Conservation (phyloP, 2,888 invertebrate species). For the Deilephila porcellus region DNA sequence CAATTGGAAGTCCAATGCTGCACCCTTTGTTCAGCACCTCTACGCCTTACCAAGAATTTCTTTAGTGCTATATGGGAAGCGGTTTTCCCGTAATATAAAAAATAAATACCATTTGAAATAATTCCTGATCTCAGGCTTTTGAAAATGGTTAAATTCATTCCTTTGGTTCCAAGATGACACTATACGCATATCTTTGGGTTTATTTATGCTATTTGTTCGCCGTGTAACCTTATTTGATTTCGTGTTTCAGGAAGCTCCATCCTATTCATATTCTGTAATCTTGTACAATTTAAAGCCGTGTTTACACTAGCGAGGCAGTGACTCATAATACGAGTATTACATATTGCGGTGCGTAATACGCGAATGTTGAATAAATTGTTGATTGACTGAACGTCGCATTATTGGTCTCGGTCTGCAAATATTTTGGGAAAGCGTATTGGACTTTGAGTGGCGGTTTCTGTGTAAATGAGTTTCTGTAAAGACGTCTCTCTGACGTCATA, state of each 20-base stretch:
- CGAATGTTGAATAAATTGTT: background rate
- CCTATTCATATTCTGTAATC: conserved; percentile 42
- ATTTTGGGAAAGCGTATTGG: background rate
- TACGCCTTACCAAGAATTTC: no score
- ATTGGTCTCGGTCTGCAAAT: background rate
- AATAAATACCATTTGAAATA: no score
- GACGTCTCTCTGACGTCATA: no score
- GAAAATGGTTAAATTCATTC: no score
- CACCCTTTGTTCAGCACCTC: no score
- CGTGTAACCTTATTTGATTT: conserved; percentile 44
- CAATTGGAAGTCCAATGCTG: no score
- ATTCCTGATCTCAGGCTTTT: no score
- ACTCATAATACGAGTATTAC: background rate
- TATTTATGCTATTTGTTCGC: conserved; percentile 43
- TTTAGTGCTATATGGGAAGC: no score
- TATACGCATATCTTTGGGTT: conserved; percentile 26
- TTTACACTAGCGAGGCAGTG: background rate
- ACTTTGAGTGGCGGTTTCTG: no score
- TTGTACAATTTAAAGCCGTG: conserved; percentile 38
- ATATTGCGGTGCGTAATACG: background rate
- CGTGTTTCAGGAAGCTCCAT: conserved; percentile 44
- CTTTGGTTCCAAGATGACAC: background rate
- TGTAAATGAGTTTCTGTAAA: no score
- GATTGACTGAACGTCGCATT: background rate
- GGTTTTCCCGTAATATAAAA: no score